These are phyloP conservation scores for Nesidiocoris tenuis DNA, from an alignment of 2,888 invertebrate species.

Conservation along the genomic window DNA sequence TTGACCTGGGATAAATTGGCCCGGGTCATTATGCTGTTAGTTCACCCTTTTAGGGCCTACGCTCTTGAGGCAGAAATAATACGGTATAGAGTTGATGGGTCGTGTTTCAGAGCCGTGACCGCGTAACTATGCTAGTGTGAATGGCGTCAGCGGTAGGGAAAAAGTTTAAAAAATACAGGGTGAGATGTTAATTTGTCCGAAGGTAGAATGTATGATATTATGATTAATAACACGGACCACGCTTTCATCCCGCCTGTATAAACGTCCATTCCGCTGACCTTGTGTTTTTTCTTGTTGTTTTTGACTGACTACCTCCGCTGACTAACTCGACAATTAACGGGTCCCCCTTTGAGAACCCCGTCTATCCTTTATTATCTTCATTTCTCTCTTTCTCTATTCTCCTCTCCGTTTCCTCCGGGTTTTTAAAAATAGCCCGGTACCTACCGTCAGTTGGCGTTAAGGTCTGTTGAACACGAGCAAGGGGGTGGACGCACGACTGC, in stretches of 20 bases:
- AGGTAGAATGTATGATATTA: not conserved
- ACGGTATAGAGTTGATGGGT: no score
- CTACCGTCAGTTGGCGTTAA: not conserved
- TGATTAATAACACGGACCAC: not conserved
- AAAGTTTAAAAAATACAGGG: not conserved
- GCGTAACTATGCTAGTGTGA: no score
- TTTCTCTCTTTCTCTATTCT: not conserved
- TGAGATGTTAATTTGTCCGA: not conserved
- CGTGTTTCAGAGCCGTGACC: no score
- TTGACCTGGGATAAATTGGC: no score
- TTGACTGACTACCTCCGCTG: not conserved
- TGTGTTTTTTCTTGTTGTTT: not conserved
- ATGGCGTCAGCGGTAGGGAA: not conserved
- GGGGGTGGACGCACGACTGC: not conserved
- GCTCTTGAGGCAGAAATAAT: no score
- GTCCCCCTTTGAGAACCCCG: not conserved
- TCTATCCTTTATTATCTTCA: not conserved
- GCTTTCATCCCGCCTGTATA: not conserved
- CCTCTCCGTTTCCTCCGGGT: not conserved
- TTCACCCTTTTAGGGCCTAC: no score
- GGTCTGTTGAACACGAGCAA: not conserved
- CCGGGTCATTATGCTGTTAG: no score
- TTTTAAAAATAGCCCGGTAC: not conserved
- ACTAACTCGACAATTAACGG: not conserved
- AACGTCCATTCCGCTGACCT: not conserved